phyloP scores from a whole-genome alignment of 2,113 vertebrate species.

The Megaleporinus macrocephalus region DNA sequence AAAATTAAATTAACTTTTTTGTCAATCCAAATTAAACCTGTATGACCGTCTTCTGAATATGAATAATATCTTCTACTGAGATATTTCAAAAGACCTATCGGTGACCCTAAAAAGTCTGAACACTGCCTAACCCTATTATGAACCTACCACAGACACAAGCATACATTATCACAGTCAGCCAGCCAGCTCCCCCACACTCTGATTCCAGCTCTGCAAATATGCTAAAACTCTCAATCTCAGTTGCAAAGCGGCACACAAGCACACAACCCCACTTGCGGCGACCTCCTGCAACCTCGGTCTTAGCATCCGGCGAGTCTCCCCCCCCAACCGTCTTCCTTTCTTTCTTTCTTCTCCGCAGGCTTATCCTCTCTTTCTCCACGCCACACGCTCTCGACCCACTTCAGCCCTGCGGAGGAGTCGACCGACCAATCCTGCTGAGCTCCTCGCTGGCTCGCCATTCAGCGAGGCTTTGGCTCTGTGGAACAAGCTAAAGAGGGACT shows the following conservation, averaged over 20 bases:
- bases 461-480: constrained; percentile 30
- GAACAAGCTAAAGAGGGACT: constrained; percentile 39
- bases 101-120: too few relatives aligned
- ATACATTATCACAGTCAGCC: background rate
- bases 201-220: background rate
- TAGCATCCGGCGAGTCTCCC: background rate
- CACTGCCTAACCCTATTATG: too few relatives aligned
- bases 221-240: background rate
- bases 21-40: too few relatives aligned
- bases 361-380: constrained; percentile 19
- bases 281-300: background rate
- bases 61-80: background rate
- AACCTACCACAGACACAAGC: background rate
- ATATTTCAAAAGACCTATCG: background rate
- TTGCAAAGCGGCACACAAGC: background rate
- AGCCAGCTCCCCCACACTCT: background rate
- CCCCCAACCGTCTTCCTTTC: background rate
- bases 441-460: constrained; percentile 36
- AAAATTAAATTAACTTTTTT: too few relatives aligned
- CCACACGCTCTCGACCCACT: constrained; percentile 8
- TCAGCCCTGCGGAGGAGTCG: background rate
- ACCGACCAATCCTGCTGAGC: constrained; percentile 36
- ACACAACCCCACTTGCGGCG: background rate
- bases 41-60: background rate
- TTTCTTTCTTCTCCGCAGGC: background rate